Evolutionary conservation across 2,888 invertebrate species (phyloP).

Genomic region (Neoascia interrupta): DNA sequence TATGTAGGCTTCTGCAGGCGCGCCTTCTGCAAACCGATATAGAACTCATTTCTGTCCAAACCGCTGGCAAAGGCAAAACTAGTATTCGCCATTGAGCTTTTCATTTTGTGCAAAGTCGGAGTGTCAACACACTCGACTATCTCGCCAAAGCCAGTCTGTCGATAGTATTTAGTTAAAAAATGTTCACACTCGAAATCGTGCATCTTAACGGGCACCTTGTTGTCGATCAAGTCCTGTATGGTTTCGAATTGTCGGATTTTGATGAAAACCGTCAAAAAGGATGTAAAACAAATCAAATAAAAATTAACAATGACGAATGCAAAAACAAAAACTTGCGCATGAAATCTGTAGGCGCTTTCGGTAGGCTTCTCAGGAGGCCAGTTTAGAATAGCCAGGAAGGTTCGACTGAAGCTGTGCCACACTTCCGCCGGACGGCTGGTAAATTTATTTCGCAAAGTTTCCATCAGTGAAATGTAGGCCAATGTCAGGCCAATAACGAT

Average conservation of each 20-base stretch:
- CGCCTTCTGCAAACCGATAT: neutral
- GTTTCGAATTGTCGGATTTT: slow-evolving; percentile 32
- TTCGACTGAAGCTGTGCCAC: slow-evolving; percentile 30
- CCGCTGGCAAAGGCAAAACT: neutral
- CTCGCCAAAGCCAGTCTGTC: no score
- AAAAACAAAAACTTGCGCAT: slow-evolving; percentile 22
- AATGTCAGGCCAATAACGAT: slow-evolving; percentile 22
- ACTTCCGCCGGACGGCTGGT: neutral
- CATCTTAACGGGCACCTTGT: slow-evolving; percentile 21
- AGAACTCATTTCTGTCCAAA: slow-evolving; percentile 12
- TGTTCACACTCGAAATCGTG: slow-evolving; percentile 4
- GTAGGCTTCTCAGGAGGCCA: neutral
- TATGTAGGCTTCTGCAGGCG: neutral
- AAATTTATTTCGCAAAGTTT: neutral
- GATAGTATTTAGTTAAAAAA: no score
- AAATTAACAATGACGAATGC: slow-evolving; percentile 30
- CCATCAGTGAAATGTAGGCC: slow-evolving; percentile 30
- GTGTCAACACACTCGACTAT: rapidly evolving
- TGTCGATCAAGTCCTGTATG: slow-evolving; percentile 22
- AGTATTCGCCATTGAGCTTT: slow-evolving; percentile 12
- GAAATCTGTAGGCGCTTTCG: slow-evolving; percentile 30
- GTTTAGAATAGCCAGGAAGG: slow-evolving; percentile 7
- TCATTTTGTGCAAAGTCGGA: neutral
- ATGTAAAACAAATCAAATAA: slow-evolving; percentile 37
- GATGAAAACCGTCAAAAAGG: slow-evolving; percentile 52